A percentile compares a stretch with the other conserved stretches of the same genome.
Evolutionary conservation across 1,140 invertebrate species (phyloP).

Genomic region (Pseudomyrmex pallidus): DNA sequence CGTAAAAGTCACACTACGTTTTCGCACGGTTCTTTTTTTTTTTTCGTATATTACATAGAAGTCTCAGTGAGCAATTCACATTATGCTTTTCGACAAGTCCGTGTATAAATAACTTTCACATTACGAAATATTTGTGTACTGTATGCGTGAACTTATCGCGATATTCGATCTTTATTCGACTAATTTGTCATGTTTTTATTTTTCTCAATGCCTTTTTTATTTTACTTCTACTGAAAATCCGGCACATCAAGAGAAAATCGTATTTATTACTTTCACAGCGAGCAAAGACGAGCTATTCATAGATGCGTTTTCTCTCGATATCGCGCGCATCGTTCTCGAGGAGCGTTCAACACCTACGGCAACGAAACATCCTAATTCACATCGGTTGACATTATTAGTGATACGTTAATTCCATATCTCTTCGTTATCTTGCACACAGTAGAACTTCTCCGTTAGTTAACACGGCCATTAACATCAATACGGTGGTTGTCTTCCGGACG

Average conservation of each 20-base stretch:
- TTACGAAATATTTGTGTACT: background rate
- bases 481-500: constrained; percentile 10
- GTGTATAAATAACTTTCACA: constrained; percentile 18
- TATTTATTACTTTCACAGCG: background rate
- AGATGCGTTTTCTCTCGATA: background rate
- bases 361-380: background rate
- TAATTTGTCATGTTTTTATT: background rate
- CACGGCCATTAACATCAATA: constrained; percentile 30
- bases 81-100: constrained; percentile 2
- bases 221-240: too few relatives aligned
- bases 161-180: background rate
- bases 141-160: background rate
- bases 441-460: constrained; percentile 20
- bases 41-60: background rate
- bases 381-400: constrained; percentile 9
- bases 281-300: background rate
- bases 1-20: constrained; percentile 37
- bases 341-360: background rate
- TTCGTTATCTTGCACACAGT: constrained; percentile 35
- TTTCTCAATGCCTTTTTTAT: background rate
- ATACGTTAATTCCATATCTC: constrained; percentile 21
- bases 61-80: background rate
- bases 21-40: constrained; percentile 5
- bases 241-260: background rate
- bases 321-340: background rate